phyloP scores from a whole-genome alignment of 92 coral and sea anemone genomes.

The Epizoanthus ramosus region DNA sequence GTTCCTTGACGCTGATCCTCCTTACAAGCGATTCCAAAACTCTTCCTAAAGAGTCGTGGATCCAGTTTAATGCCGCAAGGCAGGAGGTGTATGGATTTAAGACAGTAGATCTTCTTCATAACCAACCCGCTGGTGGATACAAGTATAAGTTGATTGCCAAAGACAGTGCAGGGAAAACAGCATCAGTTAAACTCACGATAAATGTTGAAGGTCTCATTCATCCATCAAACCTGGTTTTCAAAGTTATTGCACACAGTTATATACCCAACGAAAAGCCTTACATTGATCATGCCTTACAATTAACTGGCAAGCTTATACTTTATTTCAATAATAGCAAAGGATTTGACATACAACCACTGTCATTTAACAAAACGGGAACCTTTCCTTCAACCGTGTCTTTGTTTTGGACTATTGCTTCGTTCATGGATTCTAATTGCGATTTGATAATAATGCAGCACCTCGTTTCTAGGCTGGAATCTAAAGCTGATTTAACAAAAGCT shows the following conservation, averaged over 20 bases:
- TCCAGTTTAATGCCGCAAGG: constrained; percentile 35
- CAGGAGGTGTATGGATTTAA: constrained; percentile 48
- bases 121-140: constrained; percentile 29
- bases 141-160: constrained; percentile 22
- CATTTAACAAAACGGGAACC: constrained; percentile 20
- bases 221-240: constrained; percentile 22
- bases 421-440: constrained; percentile 20
- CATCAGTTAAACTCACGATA: constrained; percentile 21
- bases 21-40: background rate
- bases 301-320: background rate
- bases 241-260: constrained; percentile 42
- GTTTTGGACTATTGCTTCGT: constrained; percentile 1
- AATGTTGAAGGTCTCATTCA: constrained; percentile 11
- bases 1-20: constrained; percentile 26
- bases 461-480: constrained; percentile 5
- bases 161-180: constrained; percentile 48
- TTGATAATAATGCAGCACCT: constrained; percentile 3
- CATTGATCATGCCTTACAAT: constrained; percentile 36
- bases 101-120: constrained; percentile 24
- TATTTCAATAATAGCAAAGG: background rate
- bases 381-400: constrained; percentile 9
- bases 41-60: constrained; percentile 45
- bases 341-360: background rate
- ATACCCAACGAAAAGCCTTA: constrained; percentile 32
- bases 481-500: constrained; percentile 19